These are phyloP conservation scores for Melanostigma gelatinosum DNA, from an alignment of 2,113 vertebrate genomes.

Conservation along the genomic window DNA sequence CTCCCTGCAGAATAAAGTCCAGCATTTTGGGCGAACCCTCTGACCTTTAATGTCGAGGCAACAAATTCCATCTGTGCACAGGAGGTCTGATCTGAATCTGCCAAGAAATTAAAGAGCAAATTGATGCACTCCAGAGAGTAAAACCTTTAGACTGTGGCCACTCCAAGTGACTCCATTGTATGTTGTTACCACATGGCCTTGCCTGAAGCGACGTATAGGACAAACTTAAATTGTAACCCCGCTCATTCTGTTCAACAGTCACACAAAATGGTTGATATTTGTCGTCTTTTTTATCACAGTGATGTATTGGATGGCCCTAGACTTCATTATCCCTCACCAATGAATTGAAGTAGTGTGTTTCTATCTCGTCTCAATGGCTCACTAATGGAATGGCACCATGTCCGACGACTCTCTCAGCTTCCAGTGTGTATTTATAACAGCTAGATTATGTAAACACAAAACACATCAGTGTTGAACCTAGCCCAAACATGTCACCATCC, in stretches of 20 bases:
- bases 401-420: neutral
- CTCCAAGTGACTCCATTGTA: neutral
- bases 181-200: neutral
- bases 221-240: neutral
- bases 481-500: neutral
- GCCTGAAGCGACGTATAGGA: neutral
- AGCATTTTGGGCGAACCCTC: constrained; percentile 8
- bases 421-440: constrained; percentile 9
- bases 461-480: constrained; percentile 16
- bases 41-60: constrained; percentile 19
- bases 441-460: constrained; percentile 6
- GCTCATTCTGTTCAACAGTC: neutral
- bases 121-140: neutral
- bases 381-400: constrained; percentile 29
- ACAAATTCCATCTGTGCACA: constrained; percentile 9
- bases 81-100: constrained; percentile 16
- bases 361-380: constrained; percentile 9
- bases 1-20: constrained; percentile 9
- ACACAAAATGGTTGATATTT: neutral
- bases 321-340: neutral
- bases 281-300: neutral
- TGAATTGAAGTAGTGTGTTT: neutral
- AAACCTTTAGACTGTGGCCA: neutral
- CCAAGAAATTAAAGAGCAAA: neutral
- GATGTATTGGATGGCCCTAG: neutral